Base-by-base conservation (phyloP, 2,888 invertebrate species). In the Pilophorus perplexus region DNA sequence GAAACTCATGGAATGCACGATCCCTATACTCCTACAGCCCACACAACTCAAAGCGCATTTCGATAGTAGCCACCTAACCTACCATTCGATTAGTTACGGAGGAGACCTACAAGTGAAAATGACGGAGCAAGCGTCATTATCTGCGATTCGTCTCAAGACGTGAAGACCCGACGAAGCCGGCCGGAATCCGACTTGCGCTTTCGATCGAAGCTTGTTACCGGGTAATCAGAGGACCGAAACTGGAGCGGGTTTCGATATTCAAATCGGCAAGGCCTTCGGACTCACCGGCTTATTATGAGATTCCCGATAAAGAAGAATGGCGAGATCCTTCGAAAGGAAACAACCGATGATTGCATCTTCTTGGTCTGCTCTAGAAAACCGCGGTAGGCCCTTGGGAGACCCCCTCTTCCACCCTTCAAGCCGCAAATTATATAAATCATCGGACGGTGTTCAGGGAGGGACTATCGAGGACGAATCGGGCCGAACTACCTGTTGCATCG, bases 381-480 rank as follows among this genome's bases (percentile, higher is more conserved):
- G 55, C 55, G 37, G 55, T 14, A 23, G 38, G 55, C 55, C 55
- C 55, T 55, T 55, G 55, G 55, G 23, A 42, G 10, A n/a, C n/a
- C n/a, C n/a, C n/a, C n/a, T n/a, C n/a, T n/a, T n/a, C n/a, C n/a
- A n/a, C 20, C 28, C 27, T 28, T 52, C 27, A 52, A 33, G 55
- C 55, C 55, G 55, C 55, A 55, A 55, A 55, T 55, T 55, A 55
- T 55, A 55, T 55, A 55, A 55, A 55, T 55, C 55, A 55, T 38
- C 27, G 38, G 52, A n/a, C n/a, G n/a, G n/a, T n/a, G n/a, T n/a
- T n/a, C n/a, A n/a, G n/a, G n/a, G n/a, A n/a, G 52, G 38, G 16
- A 16, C 55, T 37, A 55, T 55, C 55, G 55, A 55, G 55, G 55
- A 55, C 55, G 55, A 55, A 55, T 55, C 55, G 20, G n/a, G 18